A percentile compares a stretch with the other conserved stretches of the same genome.
Evolutionary conservation across 2,888 invertebrate genomes (phyloP).

Genomic region (Drosophila quinaria): DNA sequence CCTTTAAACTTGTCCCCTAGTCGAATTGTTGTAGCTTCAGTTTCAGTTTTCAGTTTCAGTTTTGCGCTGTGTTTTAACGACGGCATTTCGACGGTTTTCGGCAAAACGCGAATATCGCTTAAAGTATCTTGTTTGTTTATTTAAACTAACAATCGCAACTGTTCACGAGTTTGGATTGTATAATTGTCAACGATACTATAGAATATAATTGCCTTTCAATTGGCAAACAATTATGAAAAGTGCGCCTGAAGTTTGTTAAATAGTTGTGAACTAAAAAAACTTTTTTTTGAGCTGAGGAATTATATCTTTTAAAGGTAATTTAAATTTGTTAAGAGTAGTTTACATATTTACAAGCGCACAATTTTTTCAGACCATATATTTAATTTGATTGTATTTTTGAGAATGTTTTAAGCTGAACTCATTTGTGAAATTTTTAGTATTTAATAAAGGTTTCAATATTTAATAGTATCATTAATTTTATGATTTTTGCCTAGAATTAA

Average conservation of each 20-base stretch:
- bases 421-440: no score
- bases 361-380: no score
- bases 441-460: no score
- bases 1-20: background rate
- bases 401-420: no score
- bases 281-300: background rate
- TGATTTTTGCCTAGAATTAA: no score
- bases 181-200: slow-evolving; percentile 7
- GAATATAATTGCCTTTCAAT: background rate
- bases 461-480: no score
- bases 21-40: slow-evolving; percentile 22
- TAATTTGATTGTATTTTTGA: no score
- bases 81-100: slow-evolving; percentile 57
- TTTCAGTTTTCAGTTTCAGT: slow-evolving; percentile 32
- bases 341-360: background rate
- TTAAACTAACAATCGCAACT: slow-evolving; percentile 11
- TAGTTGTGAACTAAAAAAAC: slow-evolving; percentile 1
- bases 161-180: slow-evolving; percentile 17
- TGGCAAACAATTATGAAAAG: slow-evolving; percentile 11
- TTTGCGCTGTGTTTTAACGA: slow-evolving; percentile 56
- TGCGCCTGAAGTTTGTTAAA: slow-evolving; percentile 1
- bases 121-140: slow-evolving; percentile 6
- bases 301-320: slow-evolving; percentile 12
- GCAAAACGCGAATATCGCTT: slow-evolving; percentile 5
- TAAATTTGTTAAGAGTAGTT: background rate